A percentile compares a stretch with the other conserved stretches of the same genome.
These are phyloP conservation scores for Brachionus manjavacas DNA, from an alignment of 1,140 invertebrate genomes.

Conservation along the genomic window DNA sequence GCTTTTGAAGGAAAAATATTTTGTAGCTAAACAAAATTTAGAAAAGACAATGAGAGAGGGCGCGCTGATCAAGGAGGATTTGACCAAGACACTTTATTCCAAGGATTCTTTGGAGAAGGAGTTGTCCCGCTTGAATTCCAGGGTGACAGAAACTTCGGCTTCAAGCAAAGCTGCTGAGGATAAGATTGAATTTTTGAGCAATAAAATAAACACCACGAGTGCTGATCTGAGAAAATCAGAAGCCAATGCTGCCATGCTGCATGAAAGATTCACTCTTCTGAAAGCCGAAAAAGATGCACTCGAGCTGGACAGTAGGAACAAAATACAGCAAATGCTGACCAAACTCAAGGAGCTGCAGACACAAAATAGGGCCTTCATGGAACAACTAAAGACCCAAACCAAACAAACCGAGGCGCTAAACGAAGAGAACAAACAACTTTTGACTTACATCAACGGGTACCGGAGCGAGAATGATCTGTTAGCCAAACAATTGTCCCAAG, in stretches of 20 bases:
- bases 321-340: constrained; percentile 10
- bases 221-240: constrained; percentile 35
- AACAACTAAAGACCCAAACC: constrained; percentile 34
- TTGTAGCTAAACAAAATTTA: constrained; percentile 41
- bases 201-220: constrained; percentile 9
- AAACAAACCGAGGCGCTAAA: constrained; percentile 32
- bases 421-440: constrained; percentile 39
- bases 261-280: constrained; percentile 37
- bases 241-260: constrained; percentile 41
- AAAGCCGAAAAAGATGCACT: constrained; percentile 35
- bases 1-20: constrained; percentile 34
- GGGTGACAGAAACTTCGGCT: not conserved
- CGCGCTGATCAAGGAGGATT: constrained; percentile 13
- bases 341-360: constrained; percentile 36
- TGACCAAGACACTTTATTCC: constrained; percentile 8
- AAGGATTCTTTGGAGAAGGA: constrained; percentile 35
- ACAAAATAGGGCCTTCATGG: constrained; percentile 15
- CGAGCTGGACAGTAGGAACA: constrained; percentile 28
- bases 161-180: constrained; percentile 18
- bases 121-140: not conserved
- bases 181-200: constrained; percentile 41
- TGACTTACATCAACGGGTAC: constrained; percentile 39
- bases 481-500: constrained; percentile 36
- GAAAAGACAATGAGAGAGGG: constrained; percentile 41
- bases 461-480: constrained; percentile 35